Evolutionary conservation across 2,888 invertebrate genomes (phyloP).

Genomic region (Gryllus longicercus): DNA sequence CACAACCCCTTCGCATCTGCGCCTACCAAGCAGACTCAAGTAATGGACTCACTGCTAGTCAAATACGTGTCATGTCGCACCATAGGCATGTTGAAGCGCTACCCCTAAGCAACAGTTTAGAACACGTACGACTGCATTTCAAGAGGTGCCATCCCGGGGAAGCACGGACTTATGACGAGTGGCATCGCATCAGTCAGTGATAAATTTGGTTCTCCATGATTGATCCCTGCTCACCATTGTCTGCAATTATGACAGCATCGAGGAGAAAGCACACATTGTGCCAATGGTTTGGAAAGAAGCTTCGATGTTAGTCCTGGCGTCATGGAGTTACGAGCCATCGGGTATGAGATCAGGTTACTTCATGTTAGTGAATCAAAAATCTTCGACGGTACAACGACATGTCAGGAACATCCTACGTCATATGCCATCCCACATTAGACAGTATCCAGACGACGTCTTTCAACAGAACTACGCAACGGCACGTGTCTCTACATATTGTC

Average conservation of each 20-base stretch:
- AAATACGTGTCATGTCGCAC: background rate
- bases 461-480: background rate
- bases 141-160: background rate
- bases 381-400: background rate
- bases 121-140: background rate
- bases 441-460: background rate
- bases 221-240: background rate
- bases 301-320: background rate
- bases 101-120: background rate
- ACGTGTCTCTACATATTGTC: too few species aligned
- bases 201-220: background rate
- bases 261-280: background rate
- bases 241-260: background rate
- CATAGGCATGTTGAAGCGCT: background rate
- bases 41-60: background rate
- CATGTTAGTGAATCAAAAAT: background rate
- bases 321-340: too few species aligned
- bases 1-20: background rate
- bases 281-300: background rate
- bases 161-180: background rate
- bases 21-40: background rate
- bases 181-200: background rate
- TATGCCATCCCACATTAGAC: background rate
- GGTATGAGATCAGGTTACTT: background rate
- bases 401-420: background rate